Conservation (phyloP, 2,888 invertebrate genomes). For the Clivina fossor region DNA sequence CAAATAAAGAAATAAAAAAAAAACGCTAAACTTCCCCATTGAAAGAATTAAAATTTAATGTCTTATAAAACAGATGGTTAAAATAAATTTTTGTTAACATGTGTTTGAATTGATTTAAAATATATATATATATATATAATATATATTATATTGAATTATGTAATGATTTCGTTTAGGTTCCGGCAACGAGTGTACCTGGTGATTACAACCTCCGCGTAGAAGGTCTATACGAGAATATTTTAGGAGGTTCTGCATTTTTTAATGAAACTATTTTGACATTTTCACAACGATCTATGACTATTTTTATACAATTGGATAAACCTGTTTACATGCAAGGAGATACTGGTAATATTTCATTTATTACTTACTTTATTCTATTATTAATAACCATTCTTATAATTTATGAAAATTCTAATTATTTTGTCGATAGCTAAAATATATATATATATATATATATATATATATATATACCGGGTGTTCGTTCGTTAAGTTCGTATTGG, state of each 20-base stretch:
- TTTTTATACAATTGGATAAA: constrained; percentile 93
- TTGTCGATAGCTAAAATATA: too few relatives aligned
- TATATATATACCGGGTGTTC: too few relatives aligned
- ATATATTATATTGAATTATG: too few relatives aligned
- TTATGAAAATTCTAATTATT: constrained; percentile 5
- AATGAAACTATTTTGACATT: constrained; percentile 86
- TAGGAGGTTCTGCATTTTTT: constrained; percentile 84
- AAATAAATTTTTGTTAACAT: too few relatives aligned
- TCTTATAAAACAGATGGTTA: too few relatives aligned
- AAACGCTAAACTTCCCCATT: too few relatives aligned
- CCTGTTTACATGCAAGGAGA: constrained; percentile 94
- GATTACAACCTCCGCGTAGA: constrained; percentile 70
- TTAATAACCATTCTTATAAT: constrained; percentile 17
- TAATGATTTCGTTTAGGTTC: constrained; percentile 61
- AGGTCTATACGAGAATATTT: constrained; percentile 67
- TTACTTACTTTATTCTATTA: constrained; percentile 12
- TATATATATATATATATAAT: too few relatives aligned
- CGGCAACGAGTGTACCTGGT: constrained; percentile 79
- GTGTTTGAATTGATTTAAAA: too few relatives aligned
- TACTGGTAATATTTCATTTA: constrained; percentile 58
- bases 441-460: too few relatives aligned
- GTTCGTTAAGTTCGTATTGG: too few relatives aligned
- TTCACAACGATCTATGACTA: constrained; percentile 89
- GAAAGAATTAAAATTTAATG: too few relatives aligned
- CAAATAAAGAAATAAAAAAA: too few relatives aligned